Evolutionary conservation across 2,797 vertebrate genomes (phyloP), one percentile per base, ranked within the genome.

Genomic region (Myoxocephalus aenaeus): DNA sequence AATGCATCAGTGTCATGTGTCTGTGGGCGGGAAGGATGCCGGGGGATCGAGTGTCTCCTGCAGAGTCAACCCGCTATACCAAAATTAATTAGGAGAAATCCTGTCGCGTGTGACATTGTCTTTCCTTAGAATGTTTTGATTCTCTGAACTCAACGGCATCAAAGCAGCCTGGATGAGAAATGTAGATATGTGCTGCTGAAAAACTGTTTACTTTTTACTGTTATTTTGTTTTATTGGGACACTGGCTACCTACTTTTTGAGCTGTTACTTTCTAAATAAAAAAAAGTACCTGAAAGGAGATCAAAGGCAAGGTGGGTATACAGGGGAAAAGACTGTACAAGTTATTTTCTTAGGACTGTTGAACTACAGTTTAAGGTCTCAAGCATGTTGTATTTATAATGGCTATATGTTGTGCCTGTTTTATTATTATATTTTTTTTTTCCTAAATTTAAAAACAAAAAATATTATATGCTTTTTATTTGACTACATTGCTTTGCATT

Each of bases 401-500:
- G 90, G 92, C 93, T 94, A 87, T 94, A 90, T 94, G 93, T 95
- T 73, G 94, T 96, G 95, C 95, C 95, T 97, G 95, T 92, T 95
- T 92, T 94, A 85, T 91, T 92, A 84, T 94, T 89, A 64, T 73
- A 70, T 73, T 46, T 64, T 64, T 64, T 64, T 22, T 40, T 25
- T 92, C 92, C 86, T 81, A 90, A 91, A 89, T 94, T 91, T 89
- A 81, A 93, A 64, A 92, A 93, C 86, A 86, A 91, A 90, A 84
- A 83, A 82, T 89, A 82, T 86, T 81, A 65, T 84, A 83, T 87
- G 87, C 85, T 92, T 94, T 94, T 96, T 93, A 96, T 96, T 96
- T 95, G 94, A 95, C 95, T 96, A 93, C 91, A 92, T 96, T 95
- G 96, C 96, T 96, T 96, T 96, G 95, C 95, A 94, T 96, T 96